Evolutionary conservation across 2,797 vertebrate species (phyloP).

Genomic region (Darevskia mixta): DNA sequence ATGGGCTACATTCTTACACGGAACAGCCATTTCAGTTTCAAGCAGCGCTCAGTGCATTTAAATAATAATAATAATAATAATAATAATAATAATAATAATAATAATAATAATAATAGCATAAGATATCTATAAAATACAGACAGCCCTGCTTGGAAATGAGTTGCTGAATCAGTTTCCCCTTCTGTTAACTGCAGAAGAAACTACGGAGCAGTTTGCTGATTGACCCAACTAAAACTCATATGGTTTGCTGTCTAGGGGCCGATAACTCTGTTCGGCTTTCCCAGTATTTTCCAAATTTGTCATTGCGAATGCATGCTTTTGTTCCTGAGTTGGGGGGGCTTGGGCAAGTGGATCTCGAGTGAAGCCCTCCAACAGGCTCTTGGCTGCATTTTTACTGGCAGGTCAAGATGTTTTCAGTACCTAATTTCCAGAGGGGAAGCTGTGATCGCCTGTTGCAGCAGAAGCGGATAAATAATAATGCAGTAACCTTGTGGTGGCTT

Average conservation of each 20-base stretch:
- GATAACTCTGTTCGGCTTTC: background rate
- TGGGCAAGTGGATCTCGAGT: background rate
- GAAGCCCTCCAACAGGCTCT: background rate
- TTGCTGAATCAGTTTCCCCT: background rate
- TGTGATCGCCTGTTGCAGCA: background rate
- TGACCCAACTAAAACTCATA: background rate
- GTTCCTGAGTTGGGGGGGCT: background rate
- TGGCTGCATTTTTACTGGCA: background rate
- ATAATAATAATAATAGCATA: background rate
- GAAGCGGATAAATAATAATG: no score
- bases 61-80: background rate
- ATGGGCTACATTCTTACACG: background rate
- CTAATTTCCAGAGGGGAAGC: background rate
- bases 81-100: background rate
- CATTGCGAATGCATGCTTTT: background rate
- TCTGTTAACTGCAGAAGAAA: background rate
- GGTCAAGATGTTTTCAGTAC: background rate
- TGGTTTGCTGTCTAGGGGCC: background rate
- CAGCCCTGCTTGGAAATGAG: background rate
- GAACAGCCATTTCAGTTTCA: constrained; percentile 4
- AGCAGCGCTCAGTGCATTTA: background rate
- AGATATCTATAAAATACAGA: rapidly evolving
- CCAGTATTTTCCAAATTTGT: background rate
- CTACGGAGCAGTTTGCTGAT: no score
- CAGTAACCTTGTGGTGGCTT: no score